Evolutionary conservation across 1,140 invertebrate genomes (phyloP).

Genomic region (Dermatophagoides farinae): DNA sequence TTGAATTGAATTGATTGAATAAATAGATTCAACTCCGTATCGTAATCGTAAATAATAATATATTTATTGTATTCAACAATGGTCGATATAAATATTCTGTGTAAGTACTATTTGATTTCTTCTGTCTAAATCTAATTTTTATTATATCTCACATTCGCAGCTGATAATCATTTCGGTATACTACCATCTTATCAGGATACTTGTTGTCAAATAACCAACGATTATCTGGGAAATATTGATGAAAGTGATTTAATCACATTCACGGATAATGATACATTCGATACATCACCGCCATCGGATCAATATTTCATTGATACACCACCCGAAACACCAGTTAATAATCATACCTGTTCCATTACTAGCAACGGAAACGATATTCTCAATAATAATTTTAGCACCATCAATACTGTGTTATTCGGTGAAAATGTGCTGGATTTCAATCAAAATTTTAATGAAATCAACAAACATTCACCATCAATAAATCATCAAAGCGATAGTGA

Average conservation of each 20-base stretch:
- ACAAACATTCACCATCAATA: not conserved
- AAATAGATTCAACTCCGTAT: too few species aligned
- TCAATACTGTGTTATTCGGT: too few species aligned
- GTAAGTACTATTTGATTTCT: not conserved
- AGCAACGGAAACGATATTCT: not conserved
- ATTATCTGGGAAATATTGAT: not conserved
- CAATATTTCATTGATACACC: not conserved
- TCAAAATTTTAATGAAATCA: not conserved
- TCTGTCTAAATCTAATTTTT: not conserved
- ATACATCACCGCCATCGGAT: not conserved
- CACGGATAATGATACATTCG: not conserved
- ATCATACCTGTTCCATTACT: not conserved
- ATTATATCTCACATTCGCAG: not conserved
- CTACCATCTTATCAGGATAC: not conserved
- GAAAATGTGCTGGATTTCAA: not conserved
- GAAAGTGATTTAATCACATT: not conserved
- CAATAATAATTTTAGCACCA: too few species aligned
- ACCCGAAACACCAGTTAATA: constrained; percentile 1
- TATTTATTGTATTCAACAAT: too few species aligned
- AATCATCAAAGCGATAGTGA: not conserved
- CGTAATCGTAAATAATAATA: too few species aligned
- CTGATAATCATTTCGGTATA: not conserved
- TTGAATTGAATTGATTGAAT: too few species aligned
- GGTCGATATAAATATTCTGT: constrained; percentile 1
- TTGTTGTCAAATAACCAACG: not conserved